These are phyloP conservation scores for Drosophila neotestacea DNA, from an alignment of 2,888 invertebrate species.

Conservation along the genomic window DNA sequence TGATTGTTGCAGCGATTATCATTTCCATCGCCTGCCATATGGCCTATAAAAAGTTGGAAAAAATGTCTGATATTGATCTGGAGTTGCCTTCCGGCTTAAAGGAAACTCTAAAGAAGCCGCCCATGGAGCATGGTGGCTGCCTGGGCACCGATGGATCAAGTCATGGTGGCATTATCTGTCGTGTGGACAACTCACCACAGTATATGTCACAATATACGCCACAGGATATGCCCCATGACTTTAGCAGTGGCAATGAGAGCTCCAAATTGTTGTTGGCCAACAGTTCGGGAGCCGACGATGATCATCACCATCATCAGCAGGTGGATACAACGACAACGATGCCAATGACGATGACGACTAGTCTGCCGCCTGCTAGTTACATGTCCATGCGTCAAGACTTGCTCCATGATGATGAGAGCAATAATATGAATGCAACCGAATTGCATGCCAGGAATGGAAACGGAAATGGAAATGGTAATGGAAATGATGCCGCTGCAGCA, in stretches of 20 bases:
- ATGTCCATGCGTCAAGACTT: slow-evolving; percentile 55
- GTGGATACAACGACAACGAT: too few species aligned
- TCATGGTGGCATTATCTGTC: slow-evolving; percentile 44
- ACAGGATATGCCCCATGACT: slow-evolving; percentile 61
- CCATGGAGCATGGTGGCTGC: slow-evolving; percentile 17
- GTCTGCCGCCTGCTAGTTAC: slow-evolving; percentile 41
- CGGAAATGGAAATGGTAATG: neutral
- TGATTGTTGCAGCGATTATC: slow-evolving; percentile 31
- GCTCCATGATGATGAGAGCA: slow-evolving; percentile 33
- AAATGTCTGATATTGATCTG: slow-evolving; percentile 83
- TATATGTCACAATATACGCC: slow-evolving; percentile 43
- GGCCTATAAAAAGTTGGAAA: slow-evolving; percentile 74
- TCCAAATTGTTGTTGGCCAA: slow-evolving; percentile 61
- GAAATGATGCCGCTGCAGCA: slow-evolving; percentile 1
- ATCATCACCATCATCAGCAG: slow-evolving; percentile 24
- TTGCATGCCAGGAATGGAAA: neutral
- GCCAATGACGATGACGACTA: neutral
- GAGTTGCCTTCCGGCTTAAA: slow-evolving; percentile 80
- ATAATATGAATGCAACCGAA: slow-evolving; percentile 20
- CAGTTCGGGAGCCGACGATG: slow-evolving; percentile 54
- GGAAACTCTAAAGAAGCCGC: slow-evolving; percentile 72
- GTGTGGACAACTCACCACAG: slow-evolving; percentile 45
- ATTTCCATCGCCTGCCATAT: slow-evolving; percentile 58
- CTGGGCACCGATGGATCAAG: slow-evolving; percentile 13
- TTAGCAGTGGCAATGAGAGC: slow-evolving; percentile 68